Evolutionary conservation across 2,888 invertebrate species (phyloP).

Genomic region (Dolichopus griseipennis): DNA sequence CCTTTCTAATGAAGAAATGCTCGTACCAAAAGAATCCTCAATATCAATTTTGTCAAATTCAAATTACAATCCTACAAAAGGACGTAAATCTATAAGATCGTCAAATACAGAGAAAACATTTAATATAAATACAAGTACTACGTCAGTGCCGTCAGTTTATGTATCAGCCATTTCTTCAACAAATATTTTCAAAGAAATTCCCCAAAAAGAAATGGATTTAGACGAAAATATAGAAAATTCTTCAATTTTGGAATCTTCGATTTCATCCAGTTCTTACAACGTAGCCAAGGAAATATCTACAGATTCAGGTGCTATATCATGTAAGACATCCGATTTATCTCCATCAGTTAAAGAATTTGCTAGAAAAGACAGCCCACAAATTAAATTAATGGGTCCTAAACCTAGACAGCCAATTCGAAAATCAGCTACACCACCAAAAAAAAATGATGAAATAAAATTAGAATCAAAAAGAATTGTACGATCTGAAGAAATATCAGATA

Average conservation of each 20-base stretch:
- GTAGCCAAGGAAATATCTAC: conserved; percentile 7
- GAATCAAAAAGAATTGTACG: neutral
- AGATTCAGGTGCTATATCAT: neutral
- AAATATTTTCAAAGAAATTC: neutral
- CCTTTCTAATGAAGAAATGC: no score
- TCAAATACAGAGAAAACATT: no score
- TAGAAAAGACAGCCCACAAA: neutral
- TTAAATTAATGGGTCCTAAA: conserved; percentile 12
- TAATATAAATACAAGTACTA: no score
- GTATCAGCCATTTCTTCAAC: no score
- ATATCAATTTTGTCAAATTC: conserved; percentile 13
- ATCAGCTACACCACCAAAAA: neutral
- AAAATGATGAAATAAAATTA: neutral
- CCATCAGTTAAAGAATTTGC: neutral
- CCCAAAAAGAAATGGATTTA: neutral
- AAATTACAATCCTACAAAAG: neutral
- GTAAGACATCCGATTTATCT: neutral
- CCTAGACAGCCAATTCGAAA: conserved; percentile 13
- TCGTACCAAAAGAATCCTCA: no score
- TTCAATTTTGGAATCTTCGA: neutral
- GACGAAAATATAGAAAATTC: neutral
- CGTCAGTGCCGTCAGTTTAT: no score
- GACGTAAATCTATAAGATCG: neutral
- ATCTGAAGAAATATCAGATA: conserved; percentile 1
- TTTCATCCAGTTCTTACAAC: neutral